Evolutionary conservation across 1,140 invertebrate genomes (phyloP), one percentile per base, ranked within the genome.

Genomic region (Drosophila arizonae): DNA sequence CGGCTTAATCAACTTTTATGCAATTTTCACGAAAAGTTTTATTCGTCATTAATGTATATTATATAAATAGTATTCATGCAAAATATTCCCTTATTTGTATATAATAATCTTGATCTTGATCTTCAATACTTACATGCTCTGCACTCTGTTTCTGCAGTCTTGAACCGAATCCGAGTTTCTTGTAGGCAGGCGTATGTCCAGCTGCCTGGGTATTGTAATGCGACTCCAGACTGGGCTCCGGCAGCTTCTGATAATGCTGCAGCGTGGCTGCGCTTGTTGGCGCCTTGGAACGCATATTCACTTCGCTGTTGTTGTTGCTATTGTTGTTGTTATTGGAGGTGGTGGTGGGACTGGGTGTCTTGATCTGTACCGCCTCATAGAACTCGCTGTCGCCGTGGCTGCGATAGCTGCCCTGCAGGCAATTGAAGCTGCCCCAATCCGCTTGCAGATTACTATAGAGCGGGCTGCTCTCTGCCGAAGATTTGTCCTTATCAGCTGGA

Each of bases 391-490:
- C 86, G 45, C 71, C 74, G 69, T 86, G 81, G 52, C 72, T 86
- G 51, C 87, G 79, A 84, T 90, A 90, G 69, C 77, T 90, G 51
- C 79, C 86, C 15, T 90, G 86, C 10, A 90, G 72, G 36, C 87
- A 89, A 64, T 76, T 89, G 57, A 89, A 90, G 26, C 75, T 64
- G 6, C 51, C 63, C 56, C 73, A 75, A 46, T 79, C 67, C 28
- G 66, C 46, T n/a, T 76, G 66, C 9, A 79, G 63, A 77, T 79
- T 71, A 15, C 58, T 69, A 24, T 73, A 72, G 21, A 77, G 33
- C 0, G 65, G 70, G 64, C 33, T 67, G 54, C 28, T 67, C 1
- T 69, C 72, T 26, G 58, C 9, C 3, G 46, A n/a, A 1, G 74
- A 43, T 28, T 72, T 69, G 8, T 73, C 66, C 46, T 77, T 60